Evolutionary conservation across 2,113 vertebrate species (phyloP).

Genomic region (cat (Felis catus)): F.catus_Fca126_mat1.0 CM031413.1:102256001-102256500

Average conservation of each 20-base stretch:
- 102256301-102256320: not conserved
- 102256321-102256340: not conserved
- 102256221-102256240: not conserved
- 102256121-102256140: conserved; percentile 31
- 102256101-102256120: not conserved
- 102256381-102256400: not conserved
- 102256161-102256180: not conserved
- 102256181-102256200: conserved; percentile 22
- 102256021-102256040: conserved; percentile 41
- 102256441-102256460: not conserved
- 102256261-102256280: not conserved
- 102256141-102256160: not conserved
- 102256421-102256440: not conserved
- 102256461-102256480: not conserved
- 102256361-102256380: not conserved
- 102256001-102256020: not conserved
- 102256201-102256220: not conserved
- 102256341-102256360: not conserved
- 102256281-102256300: not conserved
- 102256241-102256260: conserved; percentile 4
- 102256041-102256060: not conserved
- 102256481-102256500: not conserved
- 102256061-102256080: not conserved
- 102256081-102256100: conserved; percentile 37
- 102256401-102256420: not conserved